These are phyloP conservation scores for Tor tambroides DNA, from an alignment of 2,113 vertebrate genomes.

Conservation along the genomic window DNA sequence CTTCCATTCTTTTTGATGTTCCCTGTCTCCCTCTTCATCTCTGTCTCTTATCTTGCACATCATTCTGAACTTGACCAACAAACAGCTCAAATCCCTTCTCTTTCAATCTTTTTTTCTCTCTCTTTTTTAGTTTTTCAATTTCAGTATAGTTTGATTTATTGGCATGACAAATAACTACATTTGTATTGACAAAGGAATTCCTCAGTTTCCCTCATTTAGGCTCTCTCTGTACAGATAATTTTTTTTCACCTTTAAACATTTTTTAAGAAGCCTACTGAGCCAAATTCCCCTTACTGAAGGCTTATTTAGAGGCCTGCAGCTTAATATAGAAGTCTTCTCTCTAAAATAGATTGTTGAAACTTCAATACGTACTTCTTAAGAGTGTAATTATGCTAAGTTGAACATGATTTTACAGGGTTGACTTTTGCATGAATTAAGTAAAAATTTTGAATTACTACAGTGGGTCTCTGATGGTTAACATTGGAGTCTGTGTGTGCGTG, in stretches of 20 bases:
- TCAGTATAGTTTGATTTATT: conserved; percentile 2
- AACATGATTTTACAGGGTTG: neutral
- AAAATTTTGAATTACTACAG: neutral
- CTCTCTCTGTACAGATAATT: neutral
- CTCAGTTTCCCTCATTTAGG: neutral
- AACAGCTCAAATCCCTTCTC: conserved; percentile 1
- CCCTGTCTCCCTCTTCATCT: neutral
- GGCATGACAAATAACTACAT: neutral
- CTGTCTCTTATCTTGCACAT: neutral
- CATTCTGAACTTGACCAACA: neutral
- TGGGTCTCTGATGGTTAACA: neutral
- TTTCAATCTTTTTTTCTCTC: neutral
- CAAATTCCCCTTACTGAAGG: neutral
- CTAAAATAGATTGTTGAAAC: neutral
- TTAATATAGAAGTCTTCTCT: neutral
- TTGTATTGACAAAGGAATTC: neutral
- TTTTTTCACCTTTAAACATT: neutral
- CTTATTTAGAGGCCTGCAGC: neutral
- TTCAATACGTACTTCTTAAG: neutral
- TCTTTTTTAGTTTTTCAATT: neutral
- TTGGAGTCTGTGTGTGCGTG: neutral
- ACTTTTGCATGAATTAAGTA: neutral
- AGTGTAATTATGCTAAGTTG: neutral
- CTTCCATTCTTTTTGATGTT: neutral
- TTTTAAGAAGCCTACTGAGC: neutral